Evolutionary conservation across 2,113 vertebrate species (phyloP).

Genomic region (Okapia johnstoni): DNA sequence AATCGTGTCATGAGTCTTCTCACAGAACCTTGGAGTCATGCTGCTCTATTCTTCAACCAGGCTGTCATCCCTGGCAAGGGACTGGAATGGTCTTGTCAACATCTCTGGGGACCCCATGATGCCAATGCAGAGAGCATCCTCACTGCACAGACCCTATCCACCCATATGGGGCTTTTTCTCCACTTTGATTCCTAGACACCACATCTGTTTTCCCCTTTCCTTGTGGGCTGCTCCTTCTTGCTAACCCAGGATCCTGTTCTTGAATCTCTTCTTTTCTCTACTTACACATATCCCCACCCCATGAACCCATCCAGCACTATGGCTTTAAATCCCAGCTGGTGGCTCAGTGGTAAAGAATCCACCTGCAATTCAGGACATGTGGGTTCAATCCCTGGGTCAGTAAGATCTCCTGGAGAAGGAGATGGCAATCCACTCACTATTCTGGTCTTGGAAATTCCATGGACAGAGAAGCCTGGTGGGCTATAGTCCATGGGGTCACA

Average conservation of each 20-base stretch:
- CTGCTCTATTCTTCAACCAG: background rate
- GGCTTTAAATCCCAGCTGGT: background rate
- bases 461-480: background rate
- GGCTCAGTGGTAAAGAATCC: background rate
- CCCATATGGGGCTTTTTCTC: background rate
- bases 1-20: background rate
- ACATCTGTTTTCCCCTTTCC: background rate
- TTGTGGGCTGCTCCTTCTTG: background rate
- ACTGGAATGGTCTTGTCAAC: background rate
- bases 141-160: too few species aligned
- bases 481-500: background rate
- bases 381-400: background rate
- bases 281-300: background rate
- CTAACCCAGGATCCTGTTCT: background rate
- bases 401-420: background rate
- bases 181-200: background rate
- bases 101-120: background rate
- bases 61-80: background rate
- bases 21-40: background rate
- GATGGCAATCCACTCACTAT: background rate
- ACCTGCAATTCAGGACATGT: background rate
- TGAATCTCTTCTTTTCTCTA: background rate
- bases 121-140: background rate
- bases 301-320: too few species aligned
- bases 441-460: background rate